Conservation (phyloP, 2,113 vertebrate species). For the Oriolus oriolus region DNA sequence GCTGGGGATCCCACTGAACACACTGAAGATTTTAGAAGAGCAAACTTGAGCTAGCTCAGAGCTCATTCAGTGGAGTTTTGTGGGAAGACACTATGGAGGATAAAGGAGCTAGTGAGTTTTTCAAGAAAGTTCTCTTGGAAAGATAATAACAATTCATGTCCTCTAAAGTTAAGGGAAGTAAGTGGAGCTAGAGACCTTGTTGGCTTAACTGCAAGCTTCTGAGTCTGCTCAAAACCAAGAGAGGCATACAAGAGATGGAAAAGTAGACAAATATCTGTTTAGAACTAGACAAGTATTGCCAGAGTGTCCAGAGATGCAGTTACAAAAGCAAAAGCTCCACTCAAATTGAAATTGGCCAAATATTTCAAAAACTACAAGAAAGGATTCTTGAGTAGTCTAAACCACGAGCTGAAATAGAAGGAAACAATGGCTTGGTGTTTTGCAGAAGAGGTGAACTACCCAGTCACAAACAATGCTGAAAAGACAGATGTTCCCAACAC, state of each 20-base stretch:
- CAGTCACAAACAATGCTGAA: background rate
- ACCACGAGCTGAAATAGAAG: background rate
- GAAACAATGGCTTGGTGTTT: background rate
- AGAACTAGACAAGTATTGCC: background rate
- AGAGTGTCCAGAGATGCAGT: background rate
- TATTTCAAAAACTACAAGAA: background rate
- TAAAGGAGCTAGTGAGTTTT: background rate
- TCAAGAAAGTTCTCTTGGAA: background rate
- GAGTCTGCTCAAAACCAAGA: background rate
- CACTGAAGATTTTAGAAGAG: background rate
- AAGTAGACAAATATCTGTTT: background rate
- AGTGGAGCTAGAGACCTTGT: background rate
- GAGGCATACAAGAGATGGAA: background rate
- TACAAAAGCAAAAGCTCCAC: background rate
- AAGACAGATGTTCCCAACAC: background rate
- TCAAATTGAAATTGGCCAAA: background rate
- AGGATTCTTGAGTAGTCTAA: background rate
- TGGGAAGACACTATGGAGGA: background rate
- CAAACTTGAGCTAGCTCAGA: background rate
- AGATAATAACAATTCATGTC: background rate
- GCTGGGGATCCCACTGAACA: background rate
- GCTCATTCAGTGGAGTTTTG: background rate
- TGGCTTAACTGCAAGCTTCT: background rate
- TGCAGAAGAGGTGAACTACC: background rate
- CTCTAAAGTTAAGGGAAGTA: background rate